Evolutionary conservation across 2,113 vertebrate species (phyloP).

Genomic region (Tachycineta bicolor): DNA sequence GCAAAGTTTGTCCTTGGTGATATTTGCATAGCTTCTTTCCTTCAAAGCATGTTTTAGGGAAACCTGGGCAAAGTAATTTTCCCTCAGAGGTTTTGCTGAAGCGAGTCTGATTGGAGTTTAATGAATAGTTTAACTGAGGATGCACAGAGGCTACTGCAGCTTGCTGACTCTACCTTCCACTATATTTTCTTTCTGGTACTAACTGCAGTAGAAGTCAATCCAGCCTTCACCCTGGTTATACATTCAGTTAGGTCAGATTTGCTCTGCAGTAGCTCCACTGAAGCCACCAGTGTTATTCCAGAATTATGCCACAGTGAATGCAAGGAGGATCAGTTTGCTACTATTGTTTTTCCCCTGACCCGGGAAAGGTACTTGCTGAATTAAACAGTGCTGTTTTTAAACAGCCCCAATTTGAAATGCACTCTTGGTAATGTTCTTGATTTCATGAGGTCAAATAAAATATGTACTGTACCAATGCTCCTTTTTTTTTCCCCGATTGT

Average conservation of each 20-base stretch:
- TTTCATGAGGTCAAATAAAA: not conserved
- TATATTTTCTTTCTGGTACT: not conserved
- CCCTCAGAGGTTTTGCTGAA: not conserved
- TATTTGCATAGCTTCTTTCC: not conserved
- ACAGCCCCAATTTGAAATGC: not conserved
- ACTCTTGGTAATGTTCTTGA: not conserved
- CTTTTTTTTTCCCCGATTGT: not conserved
- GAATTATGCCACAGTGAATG: not conserved
- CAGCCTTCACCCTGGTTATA: not conserved
- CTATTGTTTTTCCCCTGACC: not conserved
- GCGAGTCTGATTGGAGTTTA: not conserved
- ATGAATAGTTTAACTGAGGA: not conserved
- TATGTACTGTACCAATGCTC: not conserved
- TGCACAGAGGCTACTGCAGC: not conserved
- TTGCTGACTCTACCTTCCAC: not conserved
- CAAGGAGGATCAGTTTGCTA: not conserved
- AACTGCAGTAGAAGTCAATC: not conserved
- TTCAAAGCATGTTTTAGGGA: not conserved
- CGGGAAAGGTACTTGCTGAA: not conserved
- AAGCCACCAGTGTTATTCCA: fast-evolving
- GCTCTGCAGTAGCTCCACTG: not conserved
- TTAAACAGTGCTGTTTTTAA: not conserved
- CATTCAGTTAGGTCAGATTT: not conserved
- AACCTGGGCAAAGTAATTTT: not conserved
- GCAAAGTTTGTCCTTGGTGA: not conserved